Conservation (phyloP, 1,140 invertebrate genomes). For the Aphis gossypii region DNA sequence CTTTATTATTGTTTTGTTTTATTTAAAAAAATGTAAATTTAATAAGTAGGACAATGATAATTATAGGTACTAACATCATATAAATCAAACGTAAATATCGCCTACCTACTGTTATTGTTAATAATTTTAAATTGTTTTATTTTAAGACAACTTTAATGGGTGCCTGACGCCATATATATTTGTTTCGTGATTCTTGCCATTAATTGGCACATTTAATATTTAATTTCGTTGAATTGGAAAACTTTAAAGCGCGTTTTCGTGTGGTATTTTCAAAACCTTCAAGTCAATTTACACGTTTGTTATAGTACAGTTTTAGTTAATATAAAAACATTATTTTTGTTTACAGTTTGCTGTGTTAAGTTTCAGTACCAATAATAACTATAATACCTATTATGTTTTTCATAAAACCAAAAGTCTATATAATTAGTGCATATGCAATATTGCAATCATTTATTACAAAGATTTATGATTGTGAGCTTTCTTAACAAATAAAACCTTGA, state of each 20-base stretch:
- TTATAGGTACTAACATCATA: neutral
- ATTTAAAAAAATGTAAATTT: neutral
- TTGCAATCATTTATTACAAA: neutral
- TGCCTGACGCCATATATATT: neutral
- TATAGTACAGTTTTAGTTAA: neutral
- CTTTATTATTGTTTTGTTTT: neutral
- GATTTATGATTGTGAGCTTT: neutral
- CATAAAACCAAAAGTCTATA: neutral
- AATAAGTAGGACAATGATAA: neutral
- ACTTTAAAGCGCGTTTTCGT: slow-evolving; percentile 11
- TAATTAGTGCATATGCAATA: neutral
- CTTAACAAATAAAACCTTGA: neutral
- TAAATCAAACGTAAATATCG: neutral
- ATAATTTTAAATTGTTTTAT: neutral
- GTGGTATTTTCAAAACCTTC: neutral
- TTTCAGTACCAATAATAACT: neutral
- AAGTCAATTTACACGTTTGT: neutral
- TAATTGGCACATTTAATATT: slow-evolving; percentile 6
- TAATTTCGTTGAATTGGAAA: slow-evolving; percentile 11
- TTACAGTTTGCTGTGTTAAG: neutral
- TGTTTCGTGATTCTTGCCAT: neutral
- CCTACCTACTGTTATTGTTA: neutral
- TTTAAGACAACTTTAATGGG: neutral
- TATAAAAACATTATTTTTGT: neutral
- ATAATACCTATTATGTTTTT: neutral